Percentiles rank a stretch among this genome's conserved stretches.
Conservation (phyloP, 2,797 vertebrate species). For the Sandelia bainsii region DNA sequence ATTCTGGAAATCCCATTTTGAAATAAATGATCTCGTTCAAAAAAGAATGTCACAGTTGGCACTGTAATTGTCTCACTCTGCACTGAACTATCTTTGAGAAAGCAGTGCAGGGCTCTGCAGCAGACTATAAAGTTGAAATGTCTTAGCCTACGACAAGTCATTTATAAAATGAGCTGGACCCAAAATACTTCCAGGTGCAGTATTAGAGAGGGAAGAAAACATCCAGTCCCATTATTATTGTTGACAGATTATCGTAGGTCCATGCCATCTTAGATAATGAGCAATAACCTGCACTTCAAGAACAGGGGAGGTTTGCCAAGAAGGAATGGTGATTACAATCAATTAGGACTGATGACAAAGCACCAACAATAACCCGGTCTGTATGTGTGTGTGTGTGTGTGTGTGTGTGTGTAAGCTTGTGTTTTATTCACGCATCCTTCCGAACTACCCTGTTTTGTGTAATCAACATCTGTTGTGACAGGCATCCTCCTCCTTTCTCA, state of each 20-base stretch:
- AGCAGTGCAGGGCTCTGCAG: not conserved
- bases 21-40: constrained; percentile 49
- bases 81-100: constrained; percentile 22
- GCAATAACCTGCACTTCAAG: constrained; percentile 81
- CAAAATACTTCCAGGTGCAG: constrained; percentile 70
- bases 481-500: constrained; percentile 78
- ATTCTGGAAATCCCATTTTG: constrained; percentile 43
- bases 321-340: constrained; percentile 80
- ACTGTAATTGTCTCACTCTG: constrained; percentile 43
- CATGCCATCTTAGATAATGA: constrained; percentile 79
- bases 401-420: constrained; percentile 43
- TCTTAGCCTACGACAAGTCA: constrained; percentile 11
- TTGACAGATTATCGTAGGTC: constrained; percentile 75
- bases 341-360: constrained; percentile 82
- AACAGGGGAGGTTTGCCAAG: constrained; percentile 78
- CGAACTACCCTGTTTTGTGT: constrained; percentile 83
- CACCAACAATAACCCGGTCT: constrained; percentile 70
- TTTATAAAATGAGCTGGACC: constrained; percentile 37
- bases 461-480: constrained; percentile 84
- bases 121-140: constrained; percentile 41
- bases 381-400: constrained; percentile 19
- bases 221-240: constrained; percentile 61
- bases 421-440: constrained; percentile 74
- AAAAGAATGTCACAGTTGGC: constrained; percentile 45
- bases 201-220: constrained; percentile 58